Base-by-base conservation (phyloP, 2,113 vertebrate species). In the Scomber japonicus region DNA sequence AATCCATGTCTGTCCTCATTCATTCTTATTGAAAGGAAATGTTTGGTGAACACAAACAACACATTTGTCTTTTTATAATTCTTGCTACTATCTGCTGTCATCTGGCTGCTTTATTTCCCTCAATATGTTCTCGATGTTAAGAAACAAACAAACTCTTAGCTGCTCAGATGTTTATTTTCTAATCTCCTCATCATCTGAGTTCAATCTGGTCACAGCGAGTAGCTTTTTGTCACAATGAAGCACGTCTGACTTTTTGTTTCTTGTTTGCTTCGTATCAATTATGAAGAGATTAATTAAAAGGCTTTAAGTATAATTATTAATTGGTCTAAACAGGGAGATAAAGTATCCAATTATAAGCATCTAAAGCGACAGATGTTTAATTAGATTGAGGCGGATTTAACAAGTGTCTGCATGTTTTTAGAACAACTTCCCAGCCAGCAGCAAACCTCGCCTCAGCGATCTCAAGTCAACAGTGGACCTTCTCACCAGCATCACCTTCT, bases 401-500 rank as follows among this genome's bases (percentile, higher is more conserved):
- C 31, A 48, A 8, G 31, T 48, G 46, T 74, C 5, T 19, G 35
- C 50, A 72, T 93, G 40, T 68, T 71, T 59, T 12, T 93, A 99
- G 98, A 99, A 99, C 91, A 99, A 99, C 89, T 99, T 99, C 82
- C 97, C 98, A 50, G 97, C 96, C 85, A 98, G 97, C 92, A 97
- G 93, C 83, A 96, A 96, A 1, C 90, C 96, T 5, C 92, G 97
- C 3, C 94, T 99, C 77, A 92, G 94, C 60, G 98, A 99, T 80
- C 94, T 99, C 77, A 99, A 97, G 80, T 99, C 98, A 24, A 99
- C 97, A 0, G 97, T 99, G 92, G 98, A 99, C 92, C 96, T 99
- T 75, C 95, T 99, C 86, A 99, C 98, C 87, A 99, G 98, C 95
- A 99, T 99, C 92, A 97, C 97, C 3, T 99, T 99, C 95, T 99